Conservation (phyloP, 2,797 vertebrate genomes). For the Percopsis omiscomaycus region DNA sequence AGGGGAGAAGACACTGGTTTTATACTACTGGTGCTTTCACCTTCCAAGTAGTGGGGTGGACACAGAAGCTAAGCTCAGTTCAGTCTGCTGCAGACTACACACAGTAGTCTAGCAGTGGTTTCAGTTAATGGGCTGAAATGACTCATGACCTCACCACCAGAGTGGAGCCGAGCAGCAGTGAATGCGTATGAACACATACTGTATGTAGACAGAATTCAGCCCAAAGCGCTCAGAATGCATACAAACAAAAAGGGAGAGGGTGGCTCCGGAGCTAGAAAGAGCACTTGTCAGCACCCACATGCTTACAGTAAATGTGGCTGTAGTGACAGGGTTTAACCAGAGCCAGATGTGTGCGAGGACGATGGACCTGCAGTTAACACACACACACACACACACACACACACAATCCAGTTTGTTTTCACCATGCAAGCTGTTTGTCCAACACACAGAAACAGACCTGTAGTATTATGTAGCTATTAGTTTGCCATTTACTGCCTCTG, state of each 20-base stretch:
- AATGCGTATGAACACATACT: slow-evolving; percentile 42
- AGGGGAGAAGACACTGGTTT: neutral
- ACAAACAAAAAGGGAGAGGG: slow-evolving; percentile 11
- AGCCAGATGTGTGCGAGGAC: slow-evolving; percentile 58
- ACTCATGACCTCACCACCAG: slow-evolving; percentile 35
- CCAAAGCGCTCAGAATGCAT: slow-evolving; percentile 24
- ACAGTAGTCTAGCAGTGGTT: slow-evolving; percentile 18
- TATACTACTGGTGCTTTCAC: neutral
- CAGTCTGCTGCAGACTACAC: slow-evolving; percentile 2
- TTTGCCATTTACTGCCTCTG: too few relatives aligned
- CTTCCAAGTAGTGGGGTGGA: slow-evolving; percentile 5
- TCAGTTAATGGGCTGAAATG: slow-evolving; percentile 2
- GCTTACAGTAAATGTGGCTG: slow-evolving; percentile 54
- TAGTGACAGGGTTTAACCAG: slow-evolving; percentile 54
- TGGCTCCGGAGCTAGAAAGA: slow-evolving; percentile 17
- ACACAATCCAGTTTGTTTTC: slow-evolving; percentile 19
- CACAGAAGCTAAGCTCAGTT: neutral
- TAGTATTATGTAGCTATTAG: too few relatives aligned
- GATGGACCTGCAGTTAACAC: slow-evolving; percentile 41
- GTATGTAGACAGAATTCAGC: slow-evolving; percentile 11
- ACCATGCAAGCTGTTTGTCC: neutral
- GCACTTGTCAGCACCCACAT: slow-evolving; percentile 4
- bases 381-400: slow-evolving; percentile 35
- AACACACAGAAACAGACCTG: too few relatives aligned
- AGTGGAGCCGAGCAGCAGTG: slow-evolving; percentile 46